phyloP scores from a whole-genome alignment of 2,888 invertebrate genomes.

The Plusia festucae region DNA sequence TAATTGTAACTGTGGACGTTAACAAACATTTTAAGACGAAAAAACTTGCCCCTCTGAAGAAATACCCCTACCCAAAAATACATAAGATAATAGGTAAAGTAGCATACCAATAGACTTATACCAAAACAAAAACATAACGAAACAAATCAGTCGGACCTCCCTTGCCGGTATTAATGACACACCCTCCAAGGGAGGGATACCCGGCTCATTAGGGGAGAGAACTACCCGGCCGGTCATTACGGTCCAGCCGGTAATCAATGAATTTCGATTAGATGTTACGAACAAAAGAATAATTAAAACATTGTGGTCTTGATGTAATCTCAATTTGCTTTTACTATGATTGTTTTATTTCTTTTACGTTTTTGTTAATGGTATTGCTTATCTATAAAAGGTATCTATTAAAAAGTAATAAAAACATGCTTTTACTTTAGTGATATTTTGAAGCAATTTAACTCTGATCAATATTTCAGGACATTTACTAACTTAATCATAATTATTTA shows the following conservation, averaged over 20 bases:
- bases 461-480: too few relatives aligned
- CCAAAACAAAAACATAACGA: constrained; percentile 51
- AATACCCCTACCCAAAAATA: constrained; percentile 5
- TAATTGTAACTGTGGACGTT: too few relatives aligned
- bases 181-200: constrained; percentile 50
- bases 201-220: constrained; percentile 72
- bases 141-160: constrained; percentile 61
- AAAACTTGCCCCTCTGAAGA: neutral
- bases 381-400: too few relatives aligned
- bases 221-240: constrained; percentile 69
- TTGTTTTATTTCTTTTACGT: neutral
- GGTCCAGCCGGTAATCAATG: constrained; percentile 75
- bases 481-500: too few relatives aligned
- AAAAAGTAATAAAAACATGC: too few relatives aligned
- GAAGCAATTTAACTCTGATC: too few relatives aligned
- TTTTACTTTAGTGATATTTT: neutral
- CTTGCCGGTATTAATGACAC: constrained; percentile 64
- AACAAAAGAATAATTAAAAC: constrained; percentile 70
- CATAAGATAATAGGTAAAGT: constrained; percentile 30
- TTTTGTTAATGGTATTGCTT: neutral
- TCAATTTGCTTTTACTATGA: neutral
- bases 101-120: constrained; percentile 12
- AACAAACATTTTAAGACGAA: too few relatives aligned
- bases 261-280: constrained; percentile 77
- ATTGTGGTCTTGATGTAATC: constrained; percentile 30